These are phyloP conservation scores for Muscidifurax raptorellus DNA, from an alignment of 1,140 invertebrate genomes.

Conservation along the genomic window DNA sequence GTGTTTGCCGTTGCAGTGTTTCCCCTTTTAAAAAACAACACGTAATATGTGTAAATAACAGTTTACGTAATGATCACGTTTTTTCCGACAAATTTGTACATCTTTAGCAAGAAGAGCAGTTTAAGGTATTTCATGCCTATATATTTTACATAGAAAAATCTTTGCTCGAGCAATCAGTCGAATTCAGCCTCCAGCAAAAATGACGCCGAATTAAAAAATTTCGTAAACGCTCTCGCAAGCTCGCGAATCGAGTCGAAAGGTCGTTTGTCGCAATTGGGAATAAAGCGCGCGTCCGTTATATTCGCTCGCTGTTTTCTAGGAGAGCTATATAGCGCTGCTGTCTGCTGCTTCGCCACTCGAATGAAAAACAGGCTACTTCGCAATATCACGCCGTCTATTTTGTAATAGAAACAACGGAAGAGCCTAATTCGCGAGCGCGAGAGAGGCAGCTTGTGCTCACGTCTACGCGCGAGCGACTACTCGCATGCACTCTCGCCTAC, in stretches of 20 bases:
- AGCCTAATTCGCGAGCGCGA: conserved; percentile 71
- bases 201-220: not conserved
- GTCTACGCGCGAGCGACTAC: too few relatives aligned
- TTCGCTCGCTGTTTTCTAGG: not conserved
- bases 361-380: conserved; percentile 58
- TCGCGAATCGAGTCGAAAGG: not conserved
- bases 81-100: conserved; percentile 11
- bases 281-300: not conserved
- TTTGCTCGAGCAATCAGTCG: not conserved
- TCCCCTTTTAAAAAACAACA: too few relatives aligned
- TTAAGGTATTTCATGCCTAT: too few relatives aligned
- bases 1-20: too few relatives aligned
- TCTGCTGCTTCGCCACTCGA: not conserved
- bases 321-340: too few relatives aligned
- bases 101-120: too few relatives aligned
- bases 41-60: too few relatives aligned
- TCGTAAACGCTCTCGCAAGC: not conserved
- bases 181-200: not conserved
- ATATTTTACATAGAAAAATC: too few relatives aligned
- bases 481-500: conserved; percentile 61
- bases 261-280: conserved; percentile 8
- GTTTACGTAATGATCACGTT: conserved; percentile 14
- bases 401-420: conserved; percentile 77
- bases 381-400: conserved; percentile 74
- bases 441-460: conserved; percentile 55